Conservation (phyloP, 2,113 vertebrate species). For the Platycercus adscitus region DNA sequence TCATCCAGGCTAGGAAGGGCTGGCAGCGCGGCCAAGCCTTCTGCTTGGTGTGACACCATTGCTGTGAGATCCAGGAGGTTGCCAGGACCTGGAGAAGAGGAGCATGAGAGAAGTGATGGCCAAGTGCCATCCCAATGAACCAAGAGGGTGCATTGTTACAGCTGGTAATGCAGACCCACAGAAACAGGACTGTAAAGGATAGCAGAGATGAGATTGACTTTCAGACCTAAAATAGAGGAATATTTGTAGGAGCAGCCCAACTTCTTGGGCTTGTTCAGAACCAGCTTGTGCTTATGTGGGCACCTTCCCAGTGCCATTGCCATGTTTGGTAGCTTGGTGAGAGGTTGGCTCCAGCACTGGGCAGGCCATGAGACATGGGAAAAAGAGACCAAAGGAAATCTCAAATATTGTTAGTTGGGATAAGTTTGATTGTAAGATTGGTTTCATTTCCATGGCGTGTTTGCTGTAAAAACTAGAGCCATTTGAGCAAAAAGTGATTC, state of each 20-base stretch:
- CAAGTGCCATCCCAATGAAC: neutral
- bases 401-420: neutral
- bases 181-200: neutral
- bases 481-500: neutral
- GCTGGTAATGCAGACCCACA: neutral
- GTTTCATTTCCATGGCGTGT: neutral
- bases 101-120: neutral
- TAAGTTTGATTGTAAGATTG: neutral
- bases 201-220: neutral
- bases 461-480: neutral
- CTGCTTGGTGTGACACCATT: neutral
- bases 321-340: fast-evolving
- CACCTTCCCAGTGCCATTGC: neutral
- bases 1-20: neutral
- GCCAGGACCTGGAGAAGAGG: neutral
- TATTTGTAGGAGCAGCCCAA: neutral
- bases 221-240: neutral
- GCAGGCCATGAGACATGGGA: neutral
- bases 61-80: neutral
- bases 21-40: neutral
- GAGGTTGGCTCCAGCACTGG: neutral
- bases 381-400: neutral
- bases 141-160: neutral
- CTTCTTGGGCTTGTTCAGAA: neutral
- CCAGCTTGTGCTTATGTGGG: neutral